phyloP scores from a whole-genome alignment of 2,113 vertebrate genomes.

The Carollia perspicillata region DNA sequence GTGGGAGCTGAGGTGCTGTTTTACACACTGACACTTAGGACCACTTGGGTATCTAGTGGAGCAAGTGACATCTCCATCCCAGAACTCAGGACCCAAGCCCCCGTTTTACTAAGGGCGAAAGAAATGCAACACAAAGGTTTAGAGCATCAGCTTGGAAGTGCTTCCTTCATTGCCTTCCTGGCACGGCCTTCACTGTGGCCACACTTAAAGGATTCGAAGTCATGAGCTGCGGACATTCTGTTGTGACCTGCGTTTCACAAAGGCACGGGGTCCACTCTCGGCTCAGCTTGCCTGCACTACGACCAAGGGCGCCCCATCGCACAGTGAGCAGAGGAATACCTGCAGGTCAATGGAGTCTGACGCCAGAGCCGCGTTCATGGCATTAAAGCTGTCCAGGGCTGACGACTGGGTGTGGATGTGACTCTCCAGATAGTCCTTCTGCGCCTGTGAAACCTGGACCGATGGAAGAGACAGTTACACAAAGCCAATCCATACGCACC shows the following conservation, averaged over 20 bases:
- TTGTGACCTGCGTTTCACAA: neutral
- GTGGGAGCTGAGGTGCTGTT: too few species aligned
- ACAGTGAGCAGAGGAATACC: constrained; percentile 75
- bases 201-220: neutral
- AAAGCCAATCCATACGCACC: neutral
- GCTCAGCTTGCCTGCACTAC: neutral
- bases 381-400: constrained; percentile 93
- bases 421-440: constrained; percentile 87
- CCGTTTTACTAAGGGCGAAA: neutral
- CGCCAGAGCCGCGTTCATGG: constrained; percentile 92
- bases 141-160: neutral
- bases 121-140: neutral
- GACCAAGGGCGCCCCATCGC: neutral
- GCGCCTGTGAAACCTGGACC: constrained; percentile 87
- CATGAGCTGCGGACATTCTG: neutral
- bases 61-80: neutral
- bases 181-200: neutral
- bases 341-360: constrained; percentile 91
- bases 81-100: neutral
- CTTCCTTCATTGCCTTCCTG: neutral
- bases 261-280: neutral
- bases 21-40: neutral
- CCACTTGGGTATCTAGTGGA: too few species aligned
- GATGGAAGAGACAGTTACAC: constrained; percentile 22
- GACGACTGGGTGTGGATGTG: constrained; percentile 88